Evolutionary conservation across 2,113 vertebrate species (phyloP), one percentile per base, ranked within the genome.

Genomic region (Amazona vittata): DNA sequence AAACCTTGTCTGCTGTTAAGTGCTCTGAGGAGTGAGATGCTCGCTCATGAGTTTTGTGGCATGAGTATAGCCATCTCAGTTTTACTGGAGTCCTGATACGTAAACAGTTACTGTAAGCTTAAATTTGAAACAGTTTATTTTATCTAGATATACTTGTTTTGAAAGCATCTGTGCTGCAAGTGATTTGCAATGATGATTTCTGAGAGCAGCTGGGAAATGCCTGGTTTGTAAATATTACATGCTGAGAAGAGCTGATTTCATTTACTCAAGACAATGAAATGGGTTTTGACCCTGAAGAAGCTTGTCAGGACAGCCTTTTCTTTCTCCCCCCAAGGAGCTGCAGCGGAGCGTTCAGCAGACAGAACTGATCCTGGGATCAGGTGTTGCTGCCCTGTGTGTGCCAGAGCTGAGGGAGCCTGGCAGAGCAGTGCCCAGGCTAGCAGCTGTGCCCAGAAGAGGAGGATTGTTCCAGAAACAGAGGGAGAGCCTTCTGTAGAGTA

Each of bases 311-410:
- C 37, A 90, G 69, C 81, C 63, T 80, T 90, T 85, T 73, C 83
- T 71, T 57, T 84, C 22, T 96, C 88, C 97, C 91, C 91, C 81
- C 46, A 44, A 83, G 80, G 89, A 96, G 80, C 73, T 71, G 64
- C 63, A 76, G 84, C 25, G 6, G 16, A 74, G 82, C 2, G n/a
- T 90, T 96, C 44, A 94, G 59, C 65, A 65, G 68, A 47, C 76
- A 89, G 95, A 35, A 91, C 7, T 43, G 86, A 93, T 83, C 75
- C 62, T 24, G 13, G 92, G 84, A 96, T 97, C 97, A 97, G 96
- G 88, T 97, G 93, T 93, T 97, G 85, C 29, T 47, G 65, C 81
- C 95, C 88, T 96, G 74, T 95, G 93, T 86, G 71, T 5, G 1
- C 39, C 59, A 65, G 67, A 57, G 75, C 64, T 31, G 82, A 57